Evolutionary conservation across 2,797 vertebrate species (phyloP), one percentile per base, ranked within the genome.

Genomic region (Apogon hyalosoma): DNA sequence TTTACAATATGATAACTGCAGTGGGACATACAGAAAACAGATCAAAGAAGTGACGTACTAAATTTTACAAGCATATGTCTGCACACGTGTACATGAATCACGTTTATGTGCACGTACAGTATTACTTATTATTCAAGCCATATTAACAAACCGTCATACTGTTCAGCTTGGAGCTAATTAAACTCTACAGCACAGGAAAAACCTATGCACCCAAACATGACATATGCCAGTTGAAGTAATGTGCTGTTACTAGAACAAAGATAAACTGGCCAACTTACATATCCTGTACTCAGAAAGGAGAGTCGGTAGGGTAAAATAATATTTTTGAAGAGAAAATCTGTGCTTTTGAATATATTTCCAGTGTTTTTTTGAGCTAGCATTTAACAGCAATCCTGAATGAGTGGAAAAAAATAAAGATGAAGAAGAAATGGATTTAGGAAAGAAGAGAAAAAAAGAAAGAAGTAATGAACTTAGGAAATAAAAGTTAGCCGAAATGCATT

Each of bases 61-160:
- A 13, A 16, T 47, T 80, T 83, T 73, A 79, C 70, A 78, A 75
- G 81, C 64, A 33, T 48, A 47, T 45, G 49, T 77, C 58, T 60
- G 54, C 53, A 73, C 80, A 79, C 11, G 24, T 74, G 70, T 47
- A 50, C 24, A 63, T 64, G 72, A 73, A 73, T 77, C 78, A 63
- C 45, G 40, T 60, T 56, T 38, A 61, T 10, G 58, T 50, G 57
- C 14, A 72, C 68, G 55, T 66, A 75, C 54, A 73, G 55, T 73
- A 79, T 73, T 49, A 62, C 41, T 63, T 64, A 19, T 43, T 61
- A 73, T 77, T 73, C 52, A 67, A 15, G 43, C 52, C 76, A 69
- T 57, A 83, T 75, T 69, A 75, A 67, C 53, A 60, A 54, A 52
- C 65, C 46, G 60, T 79, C 49, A 58, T 73, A 51, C 38, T 60